Evolutionary conservation across 2,113 vertebrate genomes (phyloP).

Genomic region (Ariopsis seemanni): DNA sequence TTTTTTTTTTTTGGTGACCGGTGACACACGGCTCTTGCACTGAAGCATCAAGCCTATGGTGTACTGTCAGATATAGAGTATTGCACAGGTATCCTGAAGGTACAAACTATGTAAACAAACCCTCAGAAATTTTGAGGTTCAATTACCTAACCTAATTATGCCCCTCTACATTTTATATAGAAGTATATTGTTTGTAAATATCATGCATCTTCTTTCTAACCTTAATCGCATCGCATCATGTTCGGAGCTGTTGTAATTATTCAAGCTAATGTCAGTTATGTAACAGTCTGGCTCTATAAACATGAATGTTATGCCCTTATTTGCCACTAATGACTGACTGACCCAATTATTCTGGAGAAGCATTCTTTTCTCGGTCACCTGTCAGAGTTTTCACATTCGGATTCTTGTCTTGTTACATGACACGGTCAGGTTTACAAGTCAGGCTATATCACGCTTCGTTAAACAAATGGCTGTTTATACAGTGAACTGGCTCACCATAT

Average conservation of each 20-base stretch:
- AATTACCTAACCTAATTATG: too few species aligned
- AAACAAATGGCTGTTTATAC: neutral
- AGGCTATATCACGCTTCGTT: neutral
- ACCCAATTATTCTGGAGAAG: neutral
- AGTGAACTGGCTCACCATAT: constrained; percentile 59
- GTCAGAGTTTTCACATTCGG: neutral
- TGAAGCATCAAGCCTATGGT: neutral
- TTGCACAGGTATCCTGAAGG: neutral
- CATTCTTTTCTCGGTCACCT: neutral
- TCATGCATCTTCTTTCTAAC: neutral
- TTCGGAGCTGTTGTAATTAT: neutral
- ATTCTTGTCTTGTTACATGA: neutral
- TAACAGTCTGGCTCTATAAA: neutral
- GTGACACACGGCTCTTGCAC: too few species aligned
- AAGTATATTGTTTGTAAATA: neutral
- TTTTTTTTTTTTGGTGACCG: too few species aligned
- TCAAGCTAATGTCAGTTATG: neutral
- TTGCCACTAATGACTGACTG: neutral
- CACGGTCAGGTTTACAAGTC: neutral
- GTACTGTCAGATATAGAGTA: neutral
- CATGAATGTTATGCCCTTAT: neutral
- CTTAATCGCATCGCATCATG: neutral
- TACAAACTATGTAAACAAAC: neutral
- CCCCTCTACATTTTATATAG: neutral
- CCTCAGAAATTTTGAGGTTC: neutral